Evolutionary conservation across 2,888 invertebrate genomes (phyloP).

Genomic region (Stramonita haemastoma): DNA sequence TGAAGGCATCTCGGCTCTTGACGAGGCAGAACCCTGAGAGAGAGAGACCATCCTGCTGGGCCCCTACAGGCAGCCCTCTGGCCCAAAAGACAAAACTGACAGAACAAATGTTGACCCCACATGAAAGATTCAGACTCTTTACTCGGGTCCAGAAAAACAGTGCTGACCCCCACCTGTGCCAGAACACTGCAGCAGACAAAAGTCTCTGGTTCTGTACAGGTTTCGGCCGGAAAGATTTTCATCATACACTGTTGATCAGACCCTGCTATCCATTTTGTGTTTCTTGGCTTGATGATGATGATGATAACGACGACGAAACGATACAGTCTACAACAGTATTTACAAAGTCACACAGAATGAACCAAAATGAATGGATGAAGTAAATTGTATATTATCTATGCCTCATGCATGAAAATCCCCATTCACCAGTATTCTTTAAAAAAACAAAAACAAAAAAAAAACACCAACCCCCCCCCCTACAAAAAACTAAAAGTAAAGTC

Average conservation of each 20-base stretch:
- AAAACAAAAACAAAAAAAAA: too few species aligned
- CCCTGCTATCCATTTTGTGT: conserved; percentile 8
- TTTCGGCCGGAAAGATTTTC: not conserved
- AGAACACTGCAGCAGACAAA: not conserved
- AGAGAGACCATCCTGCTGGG: not conserved
- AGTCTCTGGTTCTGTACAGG: not conserved
- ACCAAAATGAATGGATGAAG: not conserved
- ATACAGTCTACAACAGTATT: not conserved
- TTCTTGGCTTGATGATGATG: not conserved
- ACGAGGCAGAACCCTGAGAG: not conserved
- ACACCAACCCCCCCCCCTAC: too few species aligned
- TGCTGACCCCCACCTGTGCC: not conserved
- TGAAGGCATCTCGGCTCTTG: too few species aligned
- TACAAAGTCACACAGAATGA: not conserved
- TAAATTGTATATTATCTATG: not conserved
- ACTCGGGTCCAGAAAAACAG: not conserved
- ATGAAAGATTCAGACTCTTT: not conserved
- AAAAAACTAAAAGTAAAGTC: not conserved
- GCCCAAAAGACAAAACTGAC: not conserved
- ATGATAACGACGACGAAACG: not conserved
- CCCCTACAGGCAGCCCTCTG: not conserved
- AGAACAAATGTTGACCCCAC: not conserved
- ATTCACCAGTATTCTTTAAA: not conserved
- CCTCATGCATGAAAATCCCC: not conserved
- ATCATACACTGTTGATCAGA: not conserved